Evolutionary conservation across 2,888 invertebrate genomes (phyloP).

Genomic region (Spatulosminthurus flaviceps): DNA sequence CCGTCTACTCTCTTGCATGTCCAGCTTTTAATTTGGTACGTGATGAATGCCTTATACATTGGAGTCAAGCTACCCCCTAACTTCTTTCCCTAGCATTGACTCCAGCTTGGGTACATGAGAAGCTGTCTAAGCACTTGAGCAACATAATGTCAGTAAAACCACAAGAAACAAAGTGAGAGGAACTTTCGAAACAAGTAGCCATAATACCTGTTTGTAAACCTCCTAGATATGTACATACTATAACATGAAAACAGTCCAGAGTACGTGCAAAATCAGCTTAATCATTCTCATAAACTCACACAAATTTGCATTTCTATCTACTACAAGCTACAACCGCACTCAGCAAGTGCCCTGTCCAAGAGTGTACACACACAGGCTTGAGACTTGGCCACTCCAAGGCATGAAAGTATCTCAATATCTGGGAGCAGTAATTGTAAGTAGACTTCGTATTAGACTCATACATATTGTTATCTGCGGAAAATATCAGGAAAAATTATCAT

Average conservation of each 20-base stretch:
- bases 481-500: not conserved
- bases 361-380: not conserved
- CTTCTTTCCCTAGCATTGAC: too few species aligned
- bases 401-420: too few species aligned
- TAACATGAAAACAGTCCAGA: not conserved
- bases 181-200: not conserved
- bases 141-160: too few species aligned
- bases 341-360: not conserved
- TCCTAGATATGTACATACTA: too few species aligned
- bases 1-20: not conserved
- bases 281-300: slow-evolving; percentile 32
- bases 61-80: too few species aligned
- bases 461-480: not conserved
- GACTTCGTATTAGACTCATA: not conserved
- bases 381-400: too few species aligned
- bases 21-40: not conserved
- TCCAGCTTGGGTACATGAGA: too few species aligned
- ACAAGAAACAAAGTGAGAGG: not conserved
- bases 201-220: not conserved
- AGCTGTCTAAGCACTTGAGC: too few species aligned
- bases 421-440: not conserved
- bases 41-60: too few species aligned
- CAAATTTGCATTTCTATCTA: slow-evolving; percentile 41
- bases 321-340: not conserved
- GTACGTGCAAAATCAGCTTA: slow-evolving; percentile 57